A percentile compares a stretch with the other conserved stretches of the same genome.
phyloP scores from a whole-genome alignment of 2,113 vertebrate species.

The Alligator mississippiensis region DNA sequence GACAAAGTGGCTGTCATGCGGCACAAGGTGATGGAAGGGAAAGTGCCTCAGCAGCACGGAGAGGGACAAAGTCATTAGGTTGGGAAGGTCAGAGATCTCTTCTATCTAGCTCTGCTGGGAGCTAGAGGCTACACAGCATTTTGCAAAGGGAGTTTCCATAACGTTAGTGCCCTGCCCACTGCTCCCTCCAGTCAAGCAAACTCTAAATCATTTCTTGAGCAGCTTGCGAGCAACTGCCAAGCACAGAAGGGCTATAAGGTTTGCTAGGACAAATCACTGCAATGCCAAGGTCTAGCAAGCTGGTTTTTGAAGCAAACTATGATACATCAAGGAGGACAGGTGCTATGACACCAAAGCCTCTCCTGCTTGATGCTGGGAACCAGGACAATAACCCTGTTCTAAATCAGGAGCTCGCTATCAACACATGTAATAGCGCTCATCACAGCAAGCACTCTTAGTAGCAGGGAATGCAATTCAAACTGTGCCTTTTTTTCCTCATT shows the following conservation, averaged over 20 bases:
- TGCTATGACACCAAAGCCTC: not conserved
- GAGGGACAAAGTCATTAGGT: rapidly evolving
- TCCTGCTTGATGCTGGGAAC: not conserved
- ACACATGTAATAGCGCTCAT: not conserved
- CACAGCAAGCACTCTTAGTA: not conserved
- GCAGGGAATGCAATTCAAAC: not conserved
- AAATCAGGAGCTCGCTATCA: not conserved
- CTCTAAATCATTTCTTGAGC: not conserved
- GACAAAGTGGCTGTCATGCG: not conserved
- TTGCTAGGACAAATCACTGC: not conserved
- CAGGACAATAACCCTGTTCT: not conserved
- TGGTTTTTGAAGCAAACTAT: not conserved
- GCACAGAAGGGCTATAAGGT: rapidly evolving
- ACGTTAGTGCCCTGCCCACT: rapidly evolving
- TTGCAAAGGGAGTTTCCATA: not conserved
- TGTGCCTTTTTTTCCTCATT: not conserved
- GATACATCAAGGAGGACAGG: rapidly evolving
- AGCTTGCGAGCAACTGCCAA: rapidly evolving
- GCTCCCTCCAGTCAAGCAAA: rapidly evolving
- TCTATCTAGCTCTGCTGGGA: rapidly evolving
- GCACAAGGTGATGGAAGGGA: not conserved
- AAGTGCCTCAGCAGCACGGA: not conserved
- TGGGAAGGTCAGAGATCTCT: not conserved
- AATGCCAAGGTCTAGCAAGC: rapidly evolving
- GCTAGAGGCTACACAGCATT: too few relatives aligned